Base-by-base conservation (phyloP, 2,888 invertebrate species). In the Phytoseiulus persimilis region DNA sequence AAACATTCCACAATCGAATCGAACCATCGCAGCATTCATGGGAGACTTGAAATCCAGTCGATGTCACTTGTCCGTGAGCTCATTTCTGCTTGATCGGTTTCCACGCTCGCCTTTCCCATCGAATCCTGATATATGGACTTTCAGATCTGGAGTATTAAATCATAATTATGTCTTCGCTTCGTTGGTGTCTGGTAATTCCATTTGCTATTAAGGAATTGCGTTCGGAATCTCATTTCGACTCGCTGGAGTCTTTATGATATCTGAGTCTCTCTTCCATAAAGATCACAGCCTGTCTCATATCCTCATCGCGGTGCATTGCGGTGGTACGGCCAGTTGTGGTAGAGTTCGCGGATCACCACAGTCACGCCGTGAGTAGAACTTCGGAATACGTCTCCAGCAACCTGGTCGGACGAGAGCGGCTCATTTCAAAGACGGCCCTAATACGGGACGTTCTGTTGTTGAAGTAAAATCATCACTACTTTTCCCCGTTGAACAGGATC, bases 331-430 rank as follows among this genome's bases (percentile, higher is more conserved):
- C 87, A 28, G 87, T 87, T 23, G 28, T 39, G 9, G 87, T 87
- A 2, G 87, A 87, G 14, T 87, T 87, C 87, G 87, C 87, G 23
- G 87, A 87, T 18, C 87, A 87, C 23, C 33, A 87, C 45, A 33
- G 45, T 87, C 87, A 87, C 14, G 32, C 28, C 0, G 87, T 87
- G 14, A 33, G 87, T 87, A 2, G 31, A 23, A 1, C 28, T 3
- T 65, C 65, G 1, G 65, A 65, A 65, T n/a, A n/a, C n/a, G n/a
- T n/a, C 46, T 14, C 9, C 6, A 46, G 14, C 14, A 46, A 14
- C 46, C 46, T 46, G 9, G 6, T 14, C 14, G 46, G 65, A 65
- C 28, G 9, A 28, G 18, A 23, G 65, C 65, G 18, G 1, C 14
- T 11, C 18, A 14, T 28, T 18, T 28, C 9, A 14, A 11, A 28